Evolutionary conservation across 2,888 invertebrate genomes (phyloP), one percentile per base, ranked within the genome.

Genomic region (Hypolimnas misippus): DNA sequence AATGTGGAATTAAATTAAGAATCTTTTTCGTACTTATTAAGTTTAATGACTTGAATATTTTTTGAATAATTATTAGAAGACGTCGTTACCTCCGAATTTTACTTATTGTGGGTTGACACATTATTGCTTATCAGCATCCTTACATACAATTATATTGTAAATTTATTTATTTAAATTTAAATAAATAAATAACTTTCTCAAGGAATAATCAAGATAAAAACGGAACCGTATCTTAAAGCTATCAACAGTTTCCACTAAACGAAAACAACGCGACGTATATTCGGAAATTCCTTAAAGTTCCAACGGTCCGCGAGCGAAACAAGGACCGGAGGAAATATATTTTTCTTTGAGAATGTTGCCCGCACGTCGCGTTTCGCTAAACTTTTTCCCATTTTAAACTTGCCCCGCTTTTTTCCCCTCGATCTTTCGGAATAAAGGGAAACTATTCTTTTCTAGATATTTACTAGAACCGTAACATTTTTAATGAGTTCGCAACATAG

Each of bases 361-460:
- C 31, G 31, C 51, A 51, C 51, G 16, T 33, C 31, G 12, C 29
- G 31, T n/a, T 17, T 51, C 14, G 21, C 46, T 21, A 31, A 51
- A 51, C 10, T 31, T 51, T 51, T 51, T 51, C 16, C 17, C 17
- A 51, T 51, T 51, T 51, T 51, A 31, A 51, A 51, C 16, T 51
- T 51, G 5, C 31, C 31, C 33, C 16, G 51, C 16, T 29, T 29
- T 25, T 14, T 50, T 29, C 10, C 17, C 8, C 16, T 6, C 3
- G 16, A 16, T 51, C 33, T 46, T 46, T 21, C 33, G 33, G 31
- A 51, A 51, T 12, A 14, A 33, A 12, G 21, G 12, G 21, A 40
- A 40, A 40, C 38, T 46, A 21, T 46, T 12, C 7, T 5, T 21
- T 46, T 21, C 21, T 0, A 25, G 21, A 46, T 21, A 4, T 25